Percentiles rank a stretch among this genome's conserved stretches.
These are phyloP conservation scores for Leucopternis melanops DNA, from an alignment of 2,113 vertebrate genomes.

Conservation along the genomic window DNA sequence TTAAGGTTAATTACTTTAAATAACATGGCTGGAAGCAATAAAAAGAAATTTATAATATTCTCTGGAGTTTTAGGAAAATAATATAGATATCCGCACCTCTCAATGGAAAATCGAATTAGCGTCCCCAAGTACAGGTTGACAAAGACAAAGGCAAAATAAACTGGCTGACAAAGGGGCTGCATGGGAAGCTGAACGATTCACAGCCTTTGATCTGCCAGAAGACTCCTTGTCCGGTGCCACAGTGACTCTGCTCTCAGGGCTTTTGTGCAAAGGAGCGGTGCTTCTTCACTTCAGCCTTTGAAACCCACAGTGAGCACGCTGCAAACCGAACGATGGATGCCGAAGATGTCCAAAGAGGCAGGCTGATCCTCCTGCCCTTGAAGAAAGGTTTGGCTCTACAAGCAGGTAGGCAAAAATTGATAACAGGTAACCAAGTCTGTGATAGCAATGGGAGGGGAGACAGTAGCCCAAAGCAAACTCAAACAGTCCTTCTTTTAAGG, in stretches of 20 bases:
- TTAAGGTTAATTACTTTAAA: constrained; percentile 99
- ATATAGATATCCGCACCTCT: constrained; percentile 72
- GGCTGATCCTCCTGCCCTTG: not conserved
- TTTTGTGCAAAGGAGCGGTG: not conserved
- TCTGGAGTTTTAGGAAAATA: constrained; percentile 81
- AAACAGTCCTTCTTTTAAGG: not conserved
- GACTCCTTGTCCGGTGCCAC: not conserved
- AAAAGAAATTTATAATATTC: constrained; percentile 84
- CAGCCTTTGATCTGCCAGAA: not conserved
- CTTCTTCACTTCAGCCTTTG: not conserved
- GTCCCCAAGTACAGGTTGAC: constrained; percentile 51
- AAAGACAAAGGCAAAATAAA: constrained; percentile 48
- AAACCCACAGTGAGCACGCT: not conserved
- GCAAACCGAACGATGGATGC: not conserved
- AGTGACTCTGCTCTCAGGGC: not conserved
- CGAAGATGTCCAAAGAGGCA: not conserved
- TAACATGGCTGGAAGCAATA: constrained; percentile 90
- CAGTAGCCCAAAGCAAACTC: not conserved
- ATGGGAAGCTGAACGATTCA: not conserved
- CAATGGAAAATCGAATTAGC: constrained; percentile 61
- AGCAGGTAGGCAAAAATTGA: not conserved
- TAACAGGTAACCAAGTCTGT: not conserved
- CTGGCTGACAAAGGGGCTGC: constrained; percentile 2
- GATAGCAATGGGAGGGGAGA: not conserved
- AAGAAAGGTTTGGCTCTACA: not conserved